Conservation (phyloP, 2,888 invertebrate species). For the Protophormia terraenovae region DNA sequence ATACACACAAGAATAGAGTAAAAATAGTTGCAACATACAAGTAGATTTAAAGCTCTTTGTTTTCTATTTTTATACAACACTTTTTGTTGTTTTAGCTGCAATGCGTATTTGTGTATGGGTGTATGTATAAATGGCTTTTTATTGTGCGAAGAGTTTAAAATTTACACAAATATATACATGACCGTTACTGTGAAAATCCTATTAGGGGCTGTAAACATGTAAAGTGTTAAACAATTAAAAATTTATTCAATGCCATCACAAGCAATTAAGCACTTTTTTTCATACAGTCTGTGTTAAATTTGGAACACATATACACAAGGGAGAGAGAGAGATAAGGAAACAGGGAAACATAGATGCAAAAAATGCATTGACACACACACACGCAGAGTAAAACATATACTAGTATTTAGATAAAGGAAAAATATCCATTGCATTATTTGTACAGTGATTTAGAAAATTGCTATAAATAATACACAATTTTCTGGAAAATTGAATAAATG, state of each 20-base stretch:
- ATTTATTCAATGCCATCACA: conserved; percentile 81
- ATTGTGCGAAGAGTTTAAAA: conserved; percentile 41
- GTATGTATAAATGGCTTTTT: conserved; percentile 37
- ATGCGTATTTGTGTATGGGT: too few relatives aligned
- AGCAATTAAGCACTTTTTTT: conserved; percentile 81
- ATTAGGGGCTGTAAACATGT: conserved; percentile 79
- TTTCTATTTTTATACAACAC: conserved; percentile 32
- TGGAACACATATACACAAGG: background rate
- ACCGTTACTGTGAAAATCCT: conserved; percentile 74
- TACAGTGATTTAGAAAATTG: background rate
- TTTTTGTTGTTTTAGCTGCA: background rate
- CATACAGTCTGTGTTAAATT: conserved; percentile 69
- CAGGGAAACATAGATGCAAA: background rate
- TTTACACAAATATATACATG: conserved; percentile 36
- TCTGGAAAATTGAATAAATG: too few relatives aligned
- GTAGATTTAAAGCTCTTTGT: background rate
- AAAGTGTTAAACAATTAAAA: conserved; percentile 81
- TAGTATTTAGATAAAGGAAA: background rate
- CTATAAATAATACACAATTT: background rate
- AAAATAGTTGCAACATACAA: background rate
- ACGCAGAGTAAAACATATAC: background rate
- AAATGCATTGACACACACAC: background rate
- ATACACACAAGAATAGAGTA: background rate
- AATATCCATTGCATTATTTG: background rate
- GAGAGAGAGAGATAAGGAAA: background rate